Evolutionary conservation across 2,888 invertebrate species (phyloP).

Genomic region (Frankliniella fusca): DNA sequence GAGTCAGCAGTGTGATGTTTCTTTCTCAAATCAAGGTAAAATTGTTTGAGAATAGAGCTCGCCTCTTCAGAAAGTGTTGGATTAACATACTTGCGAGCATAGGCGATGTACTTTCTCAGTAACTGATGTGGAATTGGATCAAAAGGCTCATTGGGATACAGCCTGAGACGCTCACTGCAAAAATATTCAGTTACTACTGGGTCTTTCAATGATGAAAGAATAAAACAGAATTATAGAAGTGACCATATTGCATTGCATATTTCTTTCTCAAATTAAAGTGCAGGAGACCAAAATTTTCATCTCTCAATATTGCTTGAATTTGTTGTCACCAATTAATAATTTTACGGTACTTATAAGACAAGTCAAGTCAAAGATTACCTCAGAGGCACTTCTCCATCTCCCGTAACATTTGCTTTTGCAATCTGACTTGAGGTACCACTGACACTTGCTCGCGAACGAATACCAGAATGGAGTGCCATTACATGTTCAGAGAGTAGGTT

Average conservation of each 20-base stretch:
- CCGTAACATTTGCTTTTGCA: not conserved
- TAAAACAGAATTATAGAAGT: not conserved
- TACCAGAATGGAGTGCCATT: constrained; percentile 66
- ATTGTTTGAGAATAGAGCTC: constrained; percentile 64
- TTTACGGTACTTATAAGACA: not conserved
- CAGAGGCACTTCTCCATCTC: constrained; percentile 33
- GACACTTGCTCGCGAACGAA: not conserved
- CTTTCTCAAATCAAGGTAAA: constrained; percentile 73
- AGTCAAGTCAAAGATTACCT: constrained; percentile 32
- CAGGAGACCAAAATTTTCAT: too few relatives aligned
- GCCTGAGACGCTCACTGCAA: constrained; percentile 57
- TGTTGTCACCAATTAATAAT: too few relatives aligned
- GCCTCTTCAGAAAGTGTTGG: constrained; percentile 73
- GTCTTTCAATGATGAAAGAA: not conserved
- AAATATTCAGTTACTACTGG: not conserved
- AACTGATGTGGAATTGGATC: constrained; percentile 71
- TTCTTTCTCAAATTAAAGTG: not conserved
- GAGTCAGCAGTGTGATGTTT: constrained; percentile 61
- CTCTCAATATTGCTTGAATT: too few relatives aligned
- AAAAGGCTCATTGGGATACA: constrained; percentile 57
- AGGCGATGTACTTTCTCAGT: constrained; percentile 86
- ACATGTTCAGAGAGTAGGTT: constrained; percentile 76
- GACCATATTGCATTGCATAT: not conserved
- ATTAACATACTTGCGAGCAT: constrained; percentile 81
- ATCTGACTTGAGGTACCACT: not conserved